phyloP scores from a whole-genome alignment of 2,888 invertebrate genomes.

The Eucera pruinosa region DNA sequence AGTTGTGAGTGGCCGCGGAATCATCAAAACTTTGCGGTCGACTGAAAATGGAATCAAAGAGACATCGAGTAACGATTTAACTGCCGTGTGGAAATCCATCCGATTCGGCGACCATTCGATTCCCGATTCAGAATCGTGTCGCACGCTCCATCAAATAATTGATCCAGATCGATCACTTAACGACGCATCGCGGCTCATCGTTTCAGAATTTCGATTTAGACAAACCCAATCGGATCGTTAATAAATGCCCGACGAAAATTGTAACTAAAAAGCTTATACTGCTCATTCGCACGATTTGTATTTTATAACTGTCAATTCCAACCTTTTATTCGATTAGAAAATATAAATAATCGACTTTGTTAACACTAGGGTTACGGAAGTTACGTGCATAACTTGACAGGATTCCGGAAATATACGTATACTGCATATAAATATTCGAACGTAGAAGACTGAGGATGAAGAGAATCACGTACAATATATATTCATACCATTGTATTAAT shows the following conservation, averaged over 20 bases:
- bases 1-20: neutral
- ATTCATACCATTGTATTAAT: too few relatives aligned
- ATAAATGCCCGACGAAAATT: neutral
- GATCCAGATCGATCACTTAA: conserved; percentile 8
- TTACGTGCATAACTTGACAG: too few relatives aligned
- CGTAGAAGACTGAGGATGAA: too few relatives aligned
- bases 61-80: conserved; percentile 35
- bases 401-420: too few relatives aligned
- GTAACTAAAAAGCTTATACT: neutral
- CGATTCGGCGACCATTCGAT: neutral
- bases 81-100: neutral
- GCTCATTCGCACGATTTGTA: neutral
- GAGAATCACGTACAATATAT: too few relatives aligned
- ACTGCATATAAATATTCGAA: too few relatives aligned
- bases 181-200: neutral
- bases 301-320: neutral
- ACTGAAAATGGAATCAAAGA: conserved; percentile 35
- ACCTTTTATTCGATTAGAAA: neutral
- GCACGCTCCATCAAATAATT: conserved; percentile 7
- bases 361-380: too few relatives aligned
- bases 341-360: neutral
- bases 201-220: neutral
- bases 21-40: conserved; percentile 30
- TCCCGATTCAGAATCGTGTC: neutral
- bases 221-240: neutral